Conservation (phyloP, 2,888 invertebrate genomes). For the Brachyptera putata region DNA sequence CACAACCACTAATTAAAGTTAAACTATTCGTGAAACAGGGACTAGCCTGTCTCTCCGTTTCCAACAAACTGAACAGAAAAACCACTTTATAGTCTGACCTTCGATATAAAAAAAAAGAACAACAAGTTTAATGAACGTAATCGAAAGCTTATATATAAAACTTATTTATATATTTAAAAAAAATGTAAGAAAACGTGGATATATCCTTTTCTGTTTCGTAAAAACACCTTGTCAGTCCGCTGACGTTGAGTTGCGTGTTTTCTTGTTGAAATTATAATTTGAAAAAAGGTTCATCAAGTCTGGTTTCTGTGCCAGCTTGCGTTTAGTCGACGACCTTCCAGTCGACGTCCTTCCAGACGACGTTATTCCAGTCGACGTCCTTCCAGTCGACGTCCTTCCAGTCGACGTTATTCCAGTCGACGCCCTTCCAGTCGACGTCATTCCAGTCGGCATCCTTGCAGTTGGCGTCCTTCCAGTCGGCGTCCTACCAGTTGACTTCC, state of each 20-base stretch:
- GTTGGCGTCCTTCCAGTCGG: too few species aligned
- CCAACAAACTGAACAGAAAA: neutral
- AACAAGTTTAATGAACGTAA: neutral
- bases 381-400: too few species aligned
- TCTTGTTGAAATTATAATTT: neutral
- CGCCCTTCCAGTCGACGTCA: too few species aligned
- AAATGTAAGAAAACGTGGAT: neutral
- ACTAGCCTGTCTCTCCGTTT: neutral
- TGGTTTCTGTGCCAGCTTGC: neutral
- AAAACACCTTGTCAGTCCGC: conserved; percentile 1
- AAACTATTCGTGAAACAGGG: neutral
- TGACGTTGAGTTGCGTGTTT: neutral
- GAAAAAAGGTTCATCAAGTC: neutral
- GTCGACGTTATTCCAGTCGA: too few species aligned
- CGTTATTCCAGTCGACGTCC: too few species aligned
- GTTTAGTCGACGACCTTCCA: too few species aligned
- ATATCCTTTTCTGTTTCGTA: too few species aligned
- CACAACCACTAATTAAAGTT: conserved; percentile 1
- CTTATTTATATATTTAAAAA: too few species aligned
- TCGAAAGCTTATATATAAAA: too few species aligned
- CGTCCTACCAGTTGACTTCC: too few species aligned
- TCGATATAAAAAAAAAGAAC: neutral
- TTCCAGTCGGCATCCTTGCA: too few species aligned
- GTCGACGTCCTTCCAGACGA: too few species aligned
- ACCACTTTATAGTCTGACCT: neutral